Conservation (phyloP, 2,797 vertebrate species). For the Saxicola maurus region DNA sequence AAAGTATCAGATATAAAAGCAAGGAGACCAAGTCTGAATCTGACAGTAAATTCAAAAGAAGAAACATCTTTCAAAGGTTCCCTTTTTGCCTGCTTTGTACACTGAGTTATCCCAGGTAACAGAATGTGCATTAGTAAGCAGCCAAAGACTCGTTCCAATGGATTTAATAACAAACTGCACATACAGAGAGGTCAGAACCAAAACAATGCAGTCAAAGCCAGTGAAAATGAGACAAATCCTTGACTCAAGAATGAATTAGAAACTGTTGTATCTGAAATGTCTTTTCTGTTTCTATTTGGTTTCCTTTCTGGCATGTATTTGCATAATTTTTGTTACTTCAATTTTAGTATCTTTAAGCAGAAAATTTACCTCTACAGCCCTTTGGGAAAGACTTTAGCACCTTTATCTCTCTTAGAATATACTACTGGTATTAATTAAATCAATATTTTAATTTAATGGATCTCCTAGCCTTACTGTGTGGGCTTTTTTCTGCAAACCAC, state of each 20-base stretch:
- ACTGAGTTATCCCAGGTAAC: neutral
- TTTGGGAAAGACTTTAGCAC: neutral
- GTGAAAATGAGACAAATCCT: neutral
- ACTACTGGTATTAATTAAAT: neutral
- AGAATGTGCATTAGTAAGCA: accelerated
- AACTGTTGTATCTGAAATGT: neutral
- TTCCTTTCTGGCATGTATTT: neutral
- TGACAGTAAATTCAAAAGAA: neutral
- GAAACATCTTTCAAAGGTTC: neutral
- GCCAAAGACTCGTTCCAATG: neutral
- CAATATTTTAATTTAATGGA: neutral
- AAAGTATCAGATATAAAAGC: neutral
- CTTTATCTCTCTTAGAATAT: neutral
- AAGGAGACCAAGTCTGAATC: neutral
- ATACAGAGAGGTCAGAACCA: neutral
- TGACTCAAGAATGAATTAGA: neutral
- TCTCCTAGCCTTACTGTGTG: neutral
- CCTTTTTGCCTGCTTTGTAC: neutral
- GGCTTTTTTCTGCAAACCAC: neutral
- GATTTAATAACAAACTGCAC: neutral
- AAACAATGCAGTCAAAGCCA: neutral
- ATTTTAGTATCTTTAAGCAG: neutral
- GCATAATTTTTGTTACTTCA: neutral
- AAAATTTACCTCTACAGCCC: neutral
- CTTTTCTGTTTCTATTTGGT: neutral